Conservation (phyloP, 2,797 vertebrate genomes). For the Knipowitschia caucasica region DNA sequence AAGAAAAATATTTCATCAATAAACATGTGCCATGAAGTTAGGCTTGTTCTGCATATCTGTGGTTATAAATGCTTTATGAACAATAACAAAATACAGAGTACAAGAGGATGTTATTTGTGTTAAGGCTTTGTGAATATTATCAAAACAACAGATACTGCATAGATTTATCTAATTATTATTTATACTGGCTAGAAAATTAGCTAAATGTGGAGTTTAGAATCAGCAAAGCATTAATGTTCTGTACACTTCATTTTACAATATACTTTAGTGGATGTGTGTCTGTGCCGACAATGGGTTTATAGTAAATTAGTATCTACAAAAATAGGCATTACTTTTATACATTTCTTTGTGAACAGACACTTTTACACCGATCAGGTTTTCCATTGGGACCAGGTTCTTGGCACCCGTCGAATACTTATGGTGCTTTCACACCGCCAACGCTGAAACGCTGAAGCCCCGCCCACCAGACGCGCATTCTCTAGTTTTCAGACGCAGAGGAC, state of each 20-base stretch:
- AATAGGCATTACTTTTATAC: neutral
- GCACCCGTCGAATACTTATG: no score
- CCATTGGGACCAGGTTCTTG: neutral
- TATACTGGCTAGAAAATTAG: conserved; percentile 23
- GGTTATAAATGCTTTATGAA: neutral
- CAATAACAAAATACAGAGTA: neutral
- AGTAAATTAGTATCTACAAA: conserved; percentile 29
- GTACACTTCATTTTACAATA: conserved; percentile 43
- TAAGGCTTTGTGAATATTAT: conserved; percentile 1
- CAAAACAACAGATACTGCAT: neutral
- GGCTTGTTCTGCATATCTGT: neutral
- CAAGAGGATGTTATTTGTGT: conserved; percentile 1
- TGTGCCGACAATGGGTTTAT: neutral
- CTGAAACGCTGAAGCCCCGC: no score
- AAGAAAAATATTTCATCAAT: conserved; percentile 75
- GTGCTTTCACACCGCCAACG: no score
- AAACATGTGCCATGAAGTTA: conserved; percentile 53
- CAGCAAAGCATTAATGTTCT: conserved; percentile 36
- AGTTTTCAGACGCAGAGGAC: no score
- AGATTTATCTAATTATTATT: neutral
- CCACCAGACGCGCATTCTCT: no score
- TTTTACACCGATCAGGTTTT: neutral
- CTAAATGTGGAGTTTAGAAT: conserved; percentile 18
- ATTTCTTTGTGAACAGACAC: neutral
- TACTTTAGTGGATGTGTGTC: conserved; percentile 8